These are phyloP conservation scores for Pteropus rufus DNA, from an alignment of 2,797 vertebrate genomes.

Conservation along the genomic window DNA sequence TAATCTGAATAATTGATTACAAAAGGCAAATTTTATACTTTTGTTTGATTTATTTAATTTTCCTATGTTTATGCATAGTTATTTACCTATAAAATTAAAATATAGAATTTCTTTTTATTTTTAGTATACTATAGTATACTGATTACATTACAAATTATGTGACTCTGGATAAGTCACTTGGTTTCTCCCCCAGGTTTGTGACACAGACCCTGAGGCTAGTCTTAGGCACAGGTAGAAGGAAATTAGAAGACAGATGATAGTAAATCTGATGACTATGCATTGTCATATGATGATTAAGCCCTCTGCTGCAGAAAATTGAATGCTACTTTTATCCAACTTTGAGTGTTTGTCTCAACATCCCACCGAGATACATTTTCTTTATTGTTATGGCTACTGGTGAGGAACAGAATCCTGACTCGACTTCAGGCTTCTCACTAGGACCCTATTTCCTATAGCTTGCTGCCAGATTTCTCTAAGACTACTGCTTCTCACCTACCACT, in stretches of 20 bases:
- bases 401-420: not conserved
- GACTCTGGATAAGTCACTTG: not conserved
- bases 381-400: not conserved
- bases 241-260: not conserved
- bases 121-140: no score
- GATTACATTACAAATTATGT: not conserved
- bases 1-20: not conserved
- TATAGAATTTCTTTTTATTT: not conserved
- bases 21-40: not conserved
- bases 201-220: not conserved
- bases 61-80: not conserved
- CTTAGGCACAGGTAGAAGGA: not conserved
- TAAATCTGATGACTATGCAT: not conserved
- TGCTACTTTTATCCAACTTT: not conserved
- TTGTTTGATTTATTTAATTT: not conserved
- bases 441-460: no score
- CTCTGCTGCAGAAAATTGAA: not conserved
- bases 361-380: not conserved
- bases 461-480: not conserved
- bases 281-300: not conserved
- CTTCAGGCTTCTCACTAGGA: not conserved
- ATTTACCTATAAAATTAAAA: not conserved
- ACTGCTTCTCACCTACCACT: not conserved
- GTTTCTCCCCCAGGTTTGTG: not conserved
- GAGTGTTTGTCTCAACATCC: not conserved